Evolutionary conservation across 2,888 invertebrate genomes (phyloP), one percentile per base, ranked within the genome.

Genomic region (Epinotia ramella): DNA sequence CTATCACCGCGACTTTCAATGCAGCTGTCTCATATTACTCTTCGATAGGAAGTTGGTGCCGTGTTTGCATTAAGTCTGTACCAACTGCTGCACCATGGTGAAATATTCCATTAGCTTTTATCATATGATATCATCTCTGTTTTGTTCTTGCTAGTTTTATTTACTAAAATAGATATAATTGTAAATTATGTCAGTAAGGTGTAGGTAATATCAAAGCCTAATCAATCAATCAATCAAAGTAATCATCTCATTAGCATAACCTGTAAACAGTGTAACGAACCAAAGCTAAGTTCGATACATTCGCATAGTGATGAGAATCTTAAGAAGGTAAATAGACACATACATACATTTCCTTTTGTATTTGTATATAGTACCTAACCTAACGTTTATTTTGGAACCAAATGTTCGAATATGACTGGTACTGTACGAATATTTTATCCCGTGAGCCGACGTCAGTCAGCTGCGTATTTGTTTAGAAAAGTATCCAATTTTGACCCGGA

Each of bases 401-500:
- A 33, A 6, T 33, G 33, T 33, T 33, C 7, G 33, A 33, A n/a
- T n/a, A n/a, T n/a, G n/a, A n/a, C n/a, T n/a, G n/a, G 33, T 6
- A 33, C 33, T 7, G 7, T 33, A 7, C 33, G 33, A 6, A 33
- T 33, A 33, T 33, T 40, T 40, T 40, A 40, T 40, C 40, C 53
- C n/a, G n/a, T 7, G 6, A 53, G 53, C 12, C n/a, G 3, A 63
- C 33, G n/a, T 40, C n/a, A 40, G n/a, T 33, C 46, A 28, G 49
- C 62, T 60, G 53, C 28, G 33, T 57, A 46, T 72, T n/a, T 57
- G 28, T 72, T n/a, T 28, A 20, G 20, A 28, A 73, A 60, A 53
- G n/a, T 11, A 49, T 24, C 53, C 33, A 49, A 56, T 66, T 75
- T 40, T 60, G n/a, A 71, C 9, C 44, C 44, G 46, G 67, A 53